Evolutionary conservation across 2,888 invertebrate genomes (phyloP), one percentile per base, ranked within the genome.

Genomic region (Pristionchus mayeri): DNA sequence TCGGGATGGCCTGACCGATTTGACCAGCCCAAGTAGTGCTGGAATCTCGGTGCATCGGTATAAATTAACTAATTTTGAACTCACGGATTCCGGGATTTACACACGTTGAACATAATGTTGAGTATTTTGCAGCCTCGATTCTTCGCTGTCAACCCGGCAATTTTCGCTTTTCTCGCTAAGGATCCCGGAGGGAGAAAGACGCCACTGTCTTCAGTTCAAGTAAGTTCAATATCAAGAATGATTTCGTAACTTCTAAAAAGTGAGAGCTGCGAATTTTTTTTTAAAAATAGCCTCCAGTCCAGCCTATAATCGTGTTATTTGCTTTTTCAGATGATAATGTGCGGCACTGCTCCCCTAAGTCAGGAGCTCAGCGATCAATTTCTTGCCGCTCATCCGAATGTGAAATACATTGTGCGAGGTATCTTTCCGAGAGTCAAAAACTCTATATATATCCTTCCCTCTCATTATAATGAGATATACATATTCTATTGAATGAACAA

Each of bases 301-400:
- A n/a, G n/a, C n/a, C n/a, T n/a, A n/a, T n/a, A n/a, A n/a, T n/a
- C n/a, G n/a, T n/a, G n/a, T n/a, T n/a, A n/a, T n/a, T n/a, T n/a
- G n/a, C n/a, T n/a, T 13, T 54, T 67, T 34, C 63, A 67, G 67
- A 21, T 67, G 40, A 67, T 67, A 16, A 37, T 67, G 67, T 37
- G 67, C n/a, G 13, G 6, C 3, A 37, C 67, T 3, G 34, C 67
- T 40, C 67, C 67, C 2, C 34, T 67, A 3, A 67, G 67, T 40
- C 67, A 67, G 40, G 67, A 67, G 40, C 21, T 67, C 0, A 67
- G 67, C n/a, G 11, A 67, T 13, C 37, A 67, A 67, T 67, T 67
- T 13, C n/a, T 67, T 11, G 21, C 67, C 7, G 21, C 2, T 67
- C 67, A 67, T 21, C 40, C 67, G 3, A 67, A 37, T 40, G 67